Percentiles rank a stretch among this genome's conserved stretches.
These are phyloP conservation scores for Colistium nudipinnis DNA, from an alignment of 2,113 vertebrate genomes.

Conservation along the genomic window DNA sequence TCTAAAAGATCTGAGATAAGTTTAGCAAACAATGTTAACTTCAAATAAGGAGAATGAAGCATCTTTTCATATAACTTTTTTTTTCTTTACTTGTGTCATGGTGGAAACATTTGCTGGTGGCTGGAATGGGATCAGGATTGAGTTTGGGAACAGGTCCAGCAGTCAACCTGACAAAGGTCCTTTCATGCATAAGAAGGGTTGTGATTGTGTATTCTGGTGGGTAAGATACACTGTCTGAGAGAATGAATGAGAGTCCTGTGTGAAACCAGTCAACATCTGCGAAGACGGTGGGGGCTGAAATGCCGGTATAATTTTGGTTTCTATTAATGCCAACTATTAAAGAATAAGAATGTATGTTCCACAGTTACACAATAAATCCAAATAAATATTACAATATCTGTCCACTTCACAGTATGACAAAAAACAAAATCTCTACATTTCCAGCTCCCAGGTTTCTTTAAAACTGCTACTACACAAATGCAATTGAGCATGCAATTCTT, in stretches of 20 bases:
- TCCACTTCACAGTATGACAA: too few species aligned
- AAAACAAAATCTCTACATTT: background rate
- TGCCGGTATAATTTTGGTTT: background rate
- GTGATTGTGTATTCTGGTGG: slow-evolving; percentile 67
- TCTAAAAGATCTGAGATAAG: background rate
- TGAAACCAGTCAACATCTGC: slow-evolving; percentile 18
- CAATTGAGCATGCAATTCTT: background rate
- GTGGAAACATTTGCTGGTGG: slow-evolving; percentile 5
- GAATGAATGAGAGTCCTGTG: slow-evolving; percentile 64
- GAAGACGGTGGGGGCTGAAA: background rate
- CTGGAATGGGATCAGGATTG: slow-evolving; percentile 21
- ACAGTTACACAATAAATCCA: too few species aligned
- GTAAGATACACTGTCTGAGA: slow-evolving; percentile 27
- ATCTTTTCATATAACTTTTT: background rate
- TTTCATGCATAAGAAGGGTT: slow-evolving; percentile 65
- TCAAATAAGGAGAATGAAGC: background rate
- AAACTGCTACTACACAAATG: too few species aligned
- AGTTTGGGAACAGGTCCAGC: slow-evolving; percentile 25
- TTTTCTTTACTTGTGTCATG: background rate
- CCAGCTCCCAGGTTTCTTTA: background rate
- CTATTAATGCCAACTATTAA: background rate
- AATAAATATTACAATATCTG: too few species aligned
- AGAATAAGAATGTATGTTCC: background rate
- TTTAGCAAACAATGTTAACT: background rate
- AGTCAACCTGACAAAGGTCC: slow-evolving; percentile 56